Evolutionary conservation across 1,140 invertebrate species (phyloP).

Genomic region (Manduca sexta): DNA sequence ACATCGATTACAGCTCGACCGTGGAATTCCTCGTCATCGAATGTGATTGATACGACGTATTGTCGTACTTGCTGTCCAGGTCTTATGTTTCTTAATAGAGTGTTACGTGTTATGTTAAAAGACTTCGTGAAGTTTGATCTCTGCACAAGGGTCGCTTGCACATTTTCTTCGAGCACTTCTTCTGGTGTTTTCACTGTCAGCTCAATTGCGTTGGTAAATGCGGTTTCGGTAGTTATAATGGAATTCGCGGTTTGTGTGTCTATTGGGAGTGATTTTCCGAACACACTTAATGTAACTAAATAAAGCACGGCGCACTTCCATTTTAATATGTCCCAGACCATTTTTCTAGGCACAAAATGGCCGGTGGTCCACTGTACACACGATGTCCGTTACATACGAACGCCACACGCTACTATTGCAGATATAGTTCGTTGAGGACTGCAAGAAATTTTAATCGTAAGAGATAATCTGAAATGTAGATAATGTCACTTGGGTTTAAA

Average conservation of each 20-base stretch:
- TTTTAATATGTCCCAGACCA: constrained; percentile 43
- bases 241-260: neutral
- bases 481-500: constrained; percentile 30
- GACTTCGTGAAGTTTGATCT: no score
- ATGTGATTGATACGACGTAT: constrained; percentile 35
- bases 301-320: constrained; percentile 31
- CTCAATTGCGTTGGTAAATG: neutral
- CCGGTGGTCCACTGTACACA: constrained; percentile 18
- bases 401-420: constrained; percentile 18
- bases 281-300: constrained; percentile 23
- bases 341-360: constrained; percentile 32
- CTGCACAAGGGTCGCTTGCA: no score
- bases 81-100: constrained; percentile 19
- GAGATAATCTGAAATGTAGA: constrained; percentile 19
- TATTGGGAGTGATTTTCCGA: constrained; percentile 27
- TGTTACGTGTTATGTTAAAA: neutral
- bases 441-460: constrained; percentile 9
- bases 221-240: neutral
- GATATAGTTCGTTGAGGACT: constrained; percentile 25
- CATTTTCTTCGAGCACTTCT: neutral
- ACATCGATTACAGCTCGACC: constrained; percentile 42
- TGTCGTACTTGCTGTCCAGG: constrained; percentile 32
- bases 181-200: neutral
- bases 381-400: constrained; percentile 28
- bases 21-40: constrained; percentile 27